These are phyloP conservation scores for Oreocharis arfaki DNA, from an alignment of 2,113 vertebrate genomes.

Conservation along the genomic window DNA sequence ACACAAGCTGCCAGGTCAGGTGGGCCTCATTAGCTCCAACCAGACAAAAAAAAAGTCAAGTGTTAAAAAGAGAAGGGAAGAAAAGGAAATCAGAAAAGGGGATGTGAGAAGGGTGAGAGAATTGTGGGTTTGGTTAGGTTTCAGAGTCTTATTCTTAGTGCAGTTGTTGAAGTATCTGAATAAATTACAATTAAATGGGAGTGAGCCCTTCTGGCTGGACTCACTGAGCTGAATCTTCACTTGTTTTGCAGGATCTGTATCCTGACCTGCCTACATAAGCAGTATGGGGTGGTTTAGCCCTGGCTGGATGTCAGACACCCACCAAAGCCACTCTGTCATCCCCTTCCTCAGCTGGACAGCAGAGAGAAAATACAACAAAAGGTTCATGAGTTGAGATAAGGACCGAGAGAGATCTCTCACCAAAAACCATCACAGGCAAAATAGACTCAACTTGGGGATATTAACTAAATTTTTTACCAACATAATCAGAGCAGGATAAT, in stretches of 20 bases:
- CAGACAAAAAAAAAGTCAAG: neutral
- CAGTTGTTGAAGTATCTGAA: neutral
- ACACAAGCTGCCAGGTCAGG: neutral
- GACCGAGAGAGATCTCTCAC: no score
- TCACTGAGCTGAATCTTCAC: neutral
- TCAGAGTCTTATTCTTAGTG: neutral
- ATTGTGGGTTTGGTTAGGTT: neutral
- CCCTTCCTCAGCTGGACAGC: neutral
- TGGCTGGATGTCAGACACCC: neutral
- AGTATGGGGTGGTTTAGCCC: neutral
- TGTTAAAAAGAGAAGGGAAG: neutral
- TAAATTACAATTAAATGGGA: neutral
- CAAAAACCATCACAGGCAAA: fast-evolving
- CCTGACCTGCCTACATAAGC: neutral
- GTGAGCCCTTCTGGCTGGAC: neutral
- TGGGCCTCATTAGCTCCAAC: neutral
- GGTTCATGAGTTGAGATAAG: neutral
- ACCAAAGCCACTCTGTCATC: neutral
- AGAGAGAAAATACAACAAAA: neutral
- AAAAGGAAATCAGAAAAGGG: fast-evolving
- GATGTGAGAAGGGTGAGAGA: neutral
- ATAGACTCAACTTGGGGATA: neutral
- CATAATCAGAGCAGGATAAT: neutral
- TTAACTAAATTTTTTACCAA: neutral
- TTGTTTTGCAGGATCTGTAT: neutral